Evolutionary conservation across 1,140 invertebrate species (phyloP).

Genomic region (Diploscapter pachys): DNA sequence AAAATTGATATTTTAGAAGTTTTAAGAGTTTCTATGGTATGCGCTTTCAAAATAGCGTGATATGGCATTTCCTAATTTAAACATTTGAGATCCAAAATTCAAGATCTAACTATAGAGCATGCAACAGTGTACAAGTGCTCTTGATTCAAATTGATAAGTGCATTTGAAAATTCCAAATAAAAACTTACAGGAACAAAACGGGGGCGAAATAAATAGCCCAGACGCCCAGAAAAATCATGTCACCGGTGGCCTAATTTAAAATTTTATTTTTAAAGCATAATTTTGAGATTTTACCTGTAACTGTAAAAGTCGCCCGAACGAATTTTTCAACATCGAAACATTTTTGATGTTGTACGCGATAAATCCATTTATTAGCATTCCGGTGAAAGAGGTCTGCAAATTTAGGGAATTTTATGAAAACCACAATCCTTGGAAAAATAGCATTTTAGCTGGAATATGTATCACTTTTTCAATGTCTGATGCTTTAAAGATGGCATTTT

Average conservation of each 20-base stretch:
- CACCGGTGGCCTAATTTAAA: constrained; percentile 7
- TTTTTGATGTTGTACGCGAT: constrained; percentile 12
- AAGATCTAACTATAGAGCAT: neutral
- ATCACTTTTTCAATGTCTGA: too few species aligned
- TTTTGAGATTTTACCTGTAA: neutral
- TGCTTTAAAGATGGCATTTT: too few species aligned
- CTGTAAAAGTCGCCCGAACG: constrained; percentile 21
- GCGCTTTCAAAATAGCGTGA: neutral
- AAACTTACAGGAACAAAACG: constrained; percentile 16
- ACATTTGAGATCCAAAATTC: too few species aligned
- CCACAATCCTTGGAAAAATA: too few species aligned
- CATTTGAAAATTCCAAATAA: neutral
- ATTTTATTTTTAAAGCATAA: too few species aligned
- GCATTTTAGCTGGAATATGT: too few species aligned
- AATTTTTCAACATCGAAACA: constrained; percentile 13
- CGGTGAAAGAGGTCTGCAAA: constrained; percentile 18
- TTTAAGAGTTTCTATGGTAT: neutral
- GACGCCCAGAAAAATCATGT: constrained; percentile 11
- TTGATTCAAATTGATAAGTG: neutral
- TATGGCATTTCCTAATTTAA: constrained; percentile 2
- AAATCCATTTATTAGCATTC: constrained; percentile 9
- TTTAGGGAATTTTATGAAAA: too few species aligned
- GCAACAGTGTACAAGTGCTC: neutral
- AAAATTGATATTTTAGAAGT: too few species aligned
- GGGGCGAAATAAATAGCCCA: constrained; percentile 25